Conservation (phyloP, 2,888 invertebrate genomes). For the Pachymerium ferrugineum region DNA sequence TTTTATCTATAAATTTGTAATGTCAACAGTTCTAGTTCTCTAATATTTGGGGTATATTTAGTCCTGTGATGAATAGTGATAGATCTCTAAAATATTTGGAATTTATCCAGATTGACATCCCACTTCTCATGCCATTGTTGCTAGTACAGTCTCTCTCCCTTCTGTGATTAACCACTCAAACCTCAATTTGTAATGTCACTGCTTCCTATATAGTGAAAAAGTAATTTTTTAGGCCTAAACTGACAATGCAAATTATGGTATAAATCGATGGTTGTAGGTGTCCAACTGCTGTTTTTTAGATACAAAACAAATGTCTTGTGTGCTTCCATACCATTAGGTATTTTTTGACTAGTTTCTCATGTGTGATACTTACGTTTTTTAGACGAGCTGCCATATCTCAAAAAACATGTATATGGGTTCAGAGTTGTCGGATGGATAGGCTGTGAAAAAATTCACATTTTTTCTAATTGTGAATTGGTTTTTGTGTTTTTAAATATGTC, state of each 20-base stretch:
- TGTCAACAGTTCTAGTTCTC: not conserved
- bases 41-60: conserved; percentile 8
- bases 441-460: conserved; percentile 15
- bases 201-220: conserved; percentile 15
- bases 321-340: conserved; percentile 23
- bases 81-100: not conserved
- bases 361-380: conserved; percentile 15
- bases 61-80: conserved; percentile 17
- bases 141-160: not conserved
- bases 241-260: conserved; percentile 18
- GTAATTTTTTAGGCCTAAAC: conserved; percentile 4
- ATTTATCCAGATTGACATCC: conserved; percentile 33
- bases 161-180: not conserved
- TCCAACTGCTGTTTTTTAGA: not conserved
- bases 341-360: conserved; percentile 13
- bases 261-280: not conserved
- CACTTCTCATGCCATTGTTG: conserved; percentile 27
- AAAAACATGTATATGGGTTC: conserved; percentile 7
- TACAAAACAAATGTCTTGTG: not conserved
- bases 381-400: conserved; percentile 24
- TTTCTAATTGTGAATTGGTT: not conserved
- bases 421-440: conserved; percentile 15
- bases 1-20: conserved; percentile 2
- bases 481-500: not conserved
- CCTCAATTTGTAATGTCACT: not conserved